phyloP scores from a whole-genome alignment of 1,140 invertebrate species.

The Diorhabda elongata region DNA sequence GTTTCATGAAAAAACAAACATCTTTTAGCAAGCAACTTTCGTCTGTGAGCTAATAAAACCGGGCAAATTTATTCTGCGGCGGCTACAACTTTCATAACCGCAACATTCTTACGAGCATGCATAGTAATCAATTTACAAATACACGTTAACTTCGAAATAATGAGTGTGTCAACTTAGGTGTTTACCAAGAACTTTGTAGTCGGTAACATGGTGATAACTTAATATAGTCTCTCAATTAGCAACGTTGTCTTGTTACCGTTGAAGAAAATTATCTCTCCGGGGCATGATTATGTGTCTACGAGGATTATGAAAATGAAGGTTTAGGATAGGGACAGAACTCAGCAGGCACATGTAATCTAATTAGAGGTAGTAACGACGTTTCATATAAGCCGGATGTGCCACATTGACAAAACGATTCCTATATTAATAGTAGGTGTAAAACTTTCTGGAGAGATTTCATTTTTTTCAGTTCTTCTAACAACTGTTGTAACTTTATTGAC shows the following conservation, averaged over 20 bases:
- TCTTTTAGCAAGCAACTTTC: neutral
- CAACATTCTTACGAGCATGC: slow-evolving; percentile 6
- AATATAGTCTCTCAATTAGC: slow-evolving; percentile 31
- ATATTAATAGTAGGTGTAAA: too few species aligned
- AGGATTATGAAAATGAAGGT: slow-evolving; percentile 11
- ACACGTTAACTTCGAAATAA: slow-evolving; percentile 11
- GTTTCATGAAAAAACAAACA: neutral
- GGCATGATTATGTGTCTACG: slow-evolving; percentile 23
- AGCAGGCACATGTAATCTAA: too few species aligned
- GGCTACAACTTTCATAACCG: neutral
- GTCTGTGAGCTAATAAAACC: neutral
- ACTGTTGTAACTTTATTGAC: too few species aligned
- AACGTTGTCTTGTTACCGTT: slow-evolving; percentile 27
- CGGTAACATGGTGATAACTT: slow-evolving; percentile 29
- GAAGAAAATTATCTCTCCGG: slow-evolving; percentile 26
- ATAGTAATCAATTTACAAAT: slow-evolving; percentile 15
- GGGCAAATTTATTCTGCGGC: neutral
- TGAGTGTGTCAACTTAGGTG: slow-evolving; percentile 18
- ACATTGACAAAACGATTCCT: too few species aligned
- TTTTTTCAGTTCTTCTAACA: too few species aligned
- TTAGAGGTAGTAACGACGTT: too few species aligned
- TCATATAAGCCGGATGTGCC: too few species aligned
- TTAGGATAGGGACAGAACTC: neutral
- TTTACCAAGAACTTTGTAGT: slow-evolving; percentile 25
- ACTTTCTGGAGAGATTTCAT: too few species aligned